Percentiles rank a stretch among this genome's conserved stretches.
These are phyloP conservation scores for Drosophila conformis DNA, from an alignment of 2,888 invertebrate species.

Conservation along the genomic window DNA sequence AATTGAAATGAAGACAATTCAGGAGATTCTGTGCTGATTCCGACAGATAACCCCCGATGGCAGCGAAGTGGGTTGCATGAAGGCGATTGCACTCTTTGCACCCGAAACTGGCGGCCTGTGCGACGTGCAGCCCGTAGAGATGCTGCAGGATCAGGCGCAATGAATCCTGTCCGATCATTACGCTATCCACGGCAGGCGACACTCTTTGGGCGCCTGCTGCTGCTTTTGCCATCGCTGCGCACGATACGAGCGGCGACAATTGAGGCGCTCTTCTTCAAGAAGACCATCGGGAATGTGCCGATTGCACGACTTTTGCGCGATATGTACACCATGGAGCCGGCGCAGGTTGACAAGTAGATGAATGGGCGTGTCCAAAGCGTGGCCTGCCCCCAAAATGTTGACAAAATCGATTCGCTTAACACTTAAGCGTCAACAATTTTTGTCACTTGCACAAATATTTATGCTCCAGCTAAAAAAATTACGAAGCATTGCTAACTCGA, in stretches of 20 bases:
- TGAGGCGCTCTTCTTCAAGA: constrained; percentile 94
- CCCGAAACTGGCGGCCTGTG: constrained; percentile 95
- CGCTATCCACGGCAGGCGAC: constrained; percentile 95
- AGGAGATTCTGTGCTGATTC: constrained; percentile 95
- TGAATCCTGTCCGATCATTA: constrained; percentile 96
- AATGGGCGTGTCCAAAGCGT: constrained; percentile 4
- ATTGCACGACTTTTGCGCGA: constrained; percentile 94
- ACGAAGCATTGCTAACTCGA: neutral
- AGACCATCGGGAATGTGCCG: constrained; percentile 96
- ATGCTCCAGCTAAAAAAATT: constrained; percentile 43
- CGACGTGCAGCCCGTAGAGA: constrained; percentile 95
- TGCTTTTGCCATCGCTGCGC: constrained; percentile 93
- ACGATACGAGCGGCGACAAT: constrained; percentile 93
- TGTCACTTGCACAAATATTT: constrained; percentile 71
- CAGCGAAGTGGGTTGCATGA: constrained; percentile 97
- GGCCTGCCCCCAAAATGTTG: constrained; percentile 36
- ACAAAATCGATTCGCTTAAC: constrained; percentile 63
- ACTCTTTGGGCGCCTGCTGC: constrained; percentile 93
- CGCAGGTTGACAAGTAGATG: constrained; percentile 83
- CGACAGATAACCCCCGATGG: constrained; percentile 95
- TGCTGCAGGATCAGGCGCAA: constrained; percentile 97
- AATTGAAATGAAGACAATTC: constrained; percentile 93
- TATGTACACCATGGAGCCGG: constrained; percentile 94
- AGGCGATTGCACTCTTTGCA: constrained; percentile 95
- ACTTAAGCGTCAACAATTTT: constrained; percentile 61